Conservation (phyloP, 64 coral and sea anemone species). For the Montipora capricornis region DNA sequence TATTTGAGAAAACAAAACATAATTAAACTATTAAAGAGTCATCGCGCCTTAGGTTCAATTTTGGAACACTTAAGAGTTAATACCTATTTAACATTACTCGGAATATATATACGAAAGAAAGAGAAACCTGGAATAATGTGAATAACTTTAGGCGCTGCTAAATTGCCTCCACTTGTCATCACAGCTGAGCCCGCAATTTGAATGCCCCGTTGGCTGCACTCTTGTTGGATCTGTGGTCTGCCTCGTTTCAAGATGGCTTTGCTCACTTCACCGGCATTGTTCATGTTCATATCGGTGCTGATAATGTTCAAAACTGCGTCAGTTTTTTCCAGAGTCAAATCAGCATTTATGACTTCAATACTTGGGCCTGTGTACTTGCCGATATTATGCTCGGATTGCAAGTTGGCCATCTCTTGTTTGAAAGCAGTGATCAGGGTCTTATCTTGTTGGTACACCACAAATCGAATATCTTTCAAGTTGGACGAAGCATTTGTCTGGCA, state of each 20-base stretch:
- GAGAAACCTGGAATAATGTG: slow-evolving; percentile 53
- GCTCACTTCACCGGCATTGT: slow-evolving; percentile 75
- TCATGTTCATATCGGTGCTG: slow-evolving; percentile 74
- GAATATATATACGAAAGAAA: neutral
- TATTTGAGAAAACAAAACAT: no score
- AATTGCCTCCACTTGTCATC: slow-evolving; percentile 68
- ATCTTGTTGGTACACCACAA: slow-evolving; percentile 71
- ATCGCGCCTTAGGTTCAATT: no score
- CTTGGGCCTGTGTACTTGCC: neutral
- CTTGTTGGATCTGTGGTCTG: slow-evolving; percentile 55
- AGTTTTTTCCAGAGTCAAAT: slow-evolving; percentile 64
- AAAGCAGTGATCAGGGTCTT: slow-evolving; percentile 32
- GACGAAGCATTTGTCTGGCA: slow-evolving; percentile 4
- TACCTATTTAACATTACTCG: no score
- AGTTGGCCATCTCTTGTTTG: slow-evolving; percentile 39
- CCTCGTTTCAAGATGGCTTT: slow-evolving; percentile 56
- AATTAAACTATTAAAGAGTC: no score
- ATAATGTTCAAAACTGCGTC: slow-evolving; percentile 86
- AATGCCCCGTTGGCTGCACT: slow-evolving; percentile 54
- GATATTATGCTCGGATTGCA: slow-evolving; percentile 8
- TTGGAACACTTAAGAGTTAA: no score
- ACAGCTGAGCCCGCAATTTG: slow-evolving; percentile 74
- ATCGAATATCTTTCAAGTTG: slow-evolving; percentile 58
- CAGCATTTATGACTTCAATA: slow-evolving; percentile 57
- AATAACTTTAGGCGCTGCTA: slow-evolving; percentile 9